Percentiles rank a stretch among this genome's conserved stretches.
phyloP scores from a whole-genome alignment of 2,797 vertebrate genomes.

The Enteromius paludinosus region DNA sequence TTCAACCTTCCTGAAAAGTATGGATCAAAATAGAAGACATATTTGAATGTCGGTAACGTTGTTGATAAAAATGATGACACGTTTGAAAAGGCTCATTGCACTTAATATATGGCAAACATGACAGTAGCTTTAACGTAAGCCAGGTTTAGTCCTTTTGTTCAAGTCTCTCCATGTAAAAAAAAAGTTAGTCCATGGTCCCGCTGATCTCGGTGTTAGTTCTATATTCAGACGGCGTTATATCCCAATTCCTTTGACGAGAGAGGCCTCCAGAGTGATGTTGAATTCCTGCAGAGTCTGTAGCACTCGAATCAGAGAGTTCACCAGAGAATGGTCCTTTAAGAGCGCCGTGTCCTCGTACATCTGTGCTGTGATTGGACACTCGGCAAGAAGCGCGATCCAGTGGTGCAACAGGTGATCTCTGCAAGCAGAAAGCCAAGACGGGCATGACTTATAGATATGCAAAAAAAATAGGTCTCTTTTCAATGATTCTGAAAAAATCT shows the following conservation, averaged over 20 bases:
- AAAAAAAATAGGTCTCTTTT: background rate
- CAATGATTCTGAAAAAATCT: background rate
- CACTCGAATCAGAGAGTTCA: constrained; percentile 97
- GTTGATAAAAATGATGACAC: constrained; percentile 80
- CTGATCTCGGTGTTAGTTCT: constrained; percentile 64
- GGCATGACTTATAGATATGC: background rate
- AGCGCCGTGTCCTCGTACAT: constrained; percentile 97
- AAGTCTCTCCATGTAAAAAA: constrained; percentile 85
- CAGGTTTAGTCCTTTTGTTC: constrained; percentile 85
- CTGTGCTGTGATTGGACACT: constrained; percentile 95
- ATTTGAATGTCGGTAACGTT: constrained; percentile 76
- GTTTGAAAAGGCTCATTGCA: constrained; percentile 89
- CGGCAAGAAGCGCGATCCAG: constrained; percentile 96
- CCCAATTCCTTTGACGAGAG: constrained; percentile 94
- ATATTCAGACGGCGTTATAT: constrained; percentile 70
- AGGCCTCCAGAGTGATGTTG: constrained; percentile 97
- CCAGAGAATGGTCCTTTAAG: constrained; percentile 95
- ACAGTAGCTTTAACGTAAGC: constrained; percentile 97
- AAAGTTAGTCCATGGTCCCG: constrained; percentile 68
- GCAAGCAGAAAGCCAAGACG: constrained; percentile 33
- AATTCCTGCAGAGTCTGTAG: constrained; percentile 99
- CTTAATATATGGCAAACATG: constrained; percentile 88
- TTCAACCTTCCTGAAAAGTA: constrained; percentile 75
- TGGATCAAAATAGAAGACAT: constrained; percentile 81
- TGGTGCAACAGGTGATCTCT: constrained; percentile 98